Base-by-base conservation (phyloP, 1,140 invertebrate species). In the Onthophagus taurus region DNA sequence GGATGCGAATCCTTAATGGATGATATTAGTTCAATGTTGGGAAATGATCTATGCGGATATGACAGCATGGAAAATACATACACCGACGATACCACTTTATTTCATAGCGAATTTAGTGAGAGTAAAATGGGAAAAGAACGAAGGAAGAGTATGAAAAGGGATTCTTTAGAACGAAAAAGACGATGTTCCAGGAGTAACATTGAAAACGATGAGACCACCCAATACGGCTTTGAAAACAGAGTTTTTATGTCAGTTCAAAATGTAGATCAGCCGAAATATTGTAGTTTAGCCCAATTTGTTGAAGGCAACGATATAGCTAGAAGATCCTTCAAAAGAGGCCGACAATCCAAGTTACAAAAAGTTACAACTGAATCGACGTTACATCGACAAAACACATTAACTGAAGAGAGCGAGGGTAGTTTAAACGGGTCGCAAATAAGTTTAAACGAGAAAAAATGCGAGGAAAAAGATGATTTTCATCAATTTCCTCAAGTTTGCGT, bases 271-370 rank as follows among this genome's bases (percentile, higher is more conserved):
- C 71, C 72, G 31, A 77, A 75, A 51, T 82, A 78, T 60, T 82
- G 80, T 55, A 82, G 80, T 58, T 65, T 85, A 51, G 82, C 82
- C 4, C 76, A 83, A 50, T 85, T 85, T 55, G 80, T 79, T 46
- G 83, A 85, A 66, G 82, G 82, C 21, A 85, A 76, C 59, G 84
- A 87, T 58, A 87, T 86, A 44, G 82, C 79, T 1, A 74, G 81
- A 35, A 74, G 76, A 56, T 86, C 83, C 3, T 81, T 85, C 55
- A 80, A 80, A 51, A 44, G 55, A 11, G 36, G 35, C 2, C 44
- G 45, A 30, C 31, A 53, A 17, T 53, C 44, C 9, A 60, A 61
- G 44, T 35, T 51, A 21, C 49, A 52, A 26, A 64, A 64, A 51
- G n/a, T n/a, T n/a, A n/a, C n/a, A 13, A 62, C 59, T 0, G 60